Percentiles rank a stretch among this genome's conserved stretches.
Evolutionary conservation across 2,113 vertebrate genomes (phyloP).

Genomic region (Natator depressus): DNA sequence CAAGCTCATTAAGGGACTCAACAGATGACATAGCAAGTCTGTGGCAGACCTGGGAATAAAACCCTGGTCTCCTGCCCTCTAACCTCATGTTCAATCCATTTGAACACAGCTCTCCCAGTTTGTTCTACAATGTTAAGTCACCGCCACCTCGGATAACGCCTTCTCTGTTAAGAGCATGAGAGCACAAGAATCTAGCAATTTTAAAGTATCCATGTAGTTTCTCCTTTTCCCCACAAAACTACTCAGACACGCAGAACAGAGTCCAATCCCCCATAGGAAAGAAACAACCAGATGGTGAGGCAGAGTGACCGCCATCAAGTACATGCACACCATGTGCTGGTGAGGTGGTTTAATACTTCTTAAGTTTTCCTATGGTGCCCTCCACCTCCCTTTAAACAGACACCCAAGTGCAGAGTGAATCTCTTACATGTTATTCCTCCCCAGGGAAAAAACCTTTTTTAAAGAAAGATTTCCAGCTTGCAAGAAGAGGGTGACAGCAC

Average conservation of each 20-base stretch:
- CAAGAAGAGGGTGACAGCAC: neutral
- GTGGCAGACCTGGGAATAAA: neutral
- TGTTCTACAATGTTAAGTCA: neutral
- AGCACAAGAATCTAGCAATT: neutral
- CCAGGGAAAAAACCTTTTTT: neutral
- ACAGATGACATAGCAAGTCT: neutral
- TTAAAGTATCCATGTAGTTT: neutral
- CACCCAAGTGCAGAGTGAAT: neutral
- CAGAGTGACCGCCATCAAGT: neutral
- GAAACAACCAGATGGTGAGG: neutral
- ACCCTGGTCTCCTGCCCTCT: neutral
- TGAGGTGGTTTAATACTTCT: neutral
- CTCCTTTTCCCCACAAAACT: neutral
- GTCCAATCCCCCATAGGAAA: neutral
- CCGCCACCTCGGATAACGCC: slow-evolving; percentile 1
- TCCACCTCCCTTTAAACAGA: neutral
- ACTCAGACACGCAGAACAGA: neutral
- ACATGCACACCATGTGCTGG: neutral
- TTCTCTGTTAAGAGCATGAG: neutral
- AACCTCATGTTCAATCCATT: neutral
- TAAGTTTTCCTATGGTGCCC: neutral
- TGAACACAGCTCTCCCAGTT: neutral
- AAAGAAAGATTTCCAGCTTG: neutral
- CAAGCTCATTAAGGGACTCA: neutral
- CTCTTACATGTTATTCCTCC: neutral